A percentile compares a stretch with the other conserved stretches of the same genome.
Evolutionary conservation across 2,113 vertebrate species (phyloP).

Genomic region (Rhagologus leucostigma): DNA sequence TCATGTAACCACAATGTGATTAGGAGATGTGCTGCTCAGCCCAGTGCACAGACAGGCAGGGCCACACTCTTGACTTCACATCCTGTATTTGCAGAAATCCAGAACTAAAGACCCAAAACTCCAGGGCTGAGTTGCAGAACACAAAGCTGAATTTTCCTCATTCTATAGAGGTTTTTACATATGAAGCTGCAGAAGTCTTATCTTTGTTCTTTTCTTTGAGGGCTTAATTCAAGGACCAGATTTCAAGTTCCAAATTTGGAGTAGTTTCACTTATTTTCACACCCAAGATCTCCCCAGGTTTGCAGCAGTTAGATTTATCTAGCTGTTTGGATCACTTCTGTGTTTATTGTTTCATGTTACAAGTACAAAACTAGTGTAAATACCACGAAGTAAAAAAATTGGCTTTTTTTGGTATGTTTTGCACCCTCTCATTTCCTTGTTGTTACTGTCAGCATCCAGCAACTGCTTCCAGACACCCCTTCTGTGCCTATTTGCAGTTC

Average conservation of each 20-base stretch:
- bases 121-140: not conserved
- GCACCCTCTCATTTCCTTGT: not conserved
- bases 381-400: not conserved
- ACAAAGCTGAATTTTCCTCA: not conserved
- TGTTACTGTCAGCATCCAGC: not conserved
- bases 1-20: not conserved
- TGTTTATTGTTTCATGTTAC: not conserved
- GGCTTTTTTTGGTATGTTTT: not conserved
- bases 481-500: not conserved
- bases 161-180: not conserved
- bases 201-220: not conserved
- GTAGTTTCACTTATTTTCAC: not conserved
- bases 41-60: not conserved
- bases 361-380: not conserved
- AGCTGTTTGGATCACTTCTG: not conserved
- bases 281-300: not conserved
- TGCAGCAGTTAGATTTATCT: not conserved
- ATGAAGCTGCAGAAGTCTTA: not conserved
- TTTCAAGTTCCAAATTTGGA: not conserved
- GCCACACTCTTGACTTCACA: not conserved
- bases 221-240: not conserved
- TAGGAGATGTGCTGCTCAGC: not conserved
- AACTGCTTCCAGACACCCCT: not conserved
- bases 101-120: not conserved
- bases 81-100: not conserved